Percentiles rank a stretch among this genome's conserved stretches.
Evolutionary conservation across 2,113 vertebrate genomes (phyloP).

Genomic region (Nothobranchius furzeri): DNA sequence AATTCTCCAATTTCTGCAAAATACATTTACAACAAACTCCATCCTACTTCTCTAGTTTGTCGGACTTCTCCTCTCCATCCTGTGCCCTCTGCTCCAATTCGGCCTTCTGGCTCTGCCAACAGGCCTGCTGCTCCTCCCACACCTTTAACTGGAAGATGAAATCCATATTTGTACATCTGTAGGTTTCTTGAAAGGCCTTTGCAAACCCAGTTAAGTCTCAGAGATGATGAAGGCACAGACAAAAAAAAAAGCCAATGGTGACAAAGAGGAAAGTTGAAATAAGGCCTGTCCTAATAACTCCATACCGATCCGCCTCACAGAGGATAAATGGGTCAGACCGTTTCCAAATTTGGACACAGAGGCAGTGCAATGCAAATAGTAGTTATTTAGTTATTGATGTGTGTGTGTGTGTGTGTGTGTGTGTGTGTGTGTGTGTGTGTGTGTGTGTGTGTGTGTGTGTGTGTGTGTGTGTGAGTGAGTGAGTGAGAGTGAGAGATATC

Average conservation of each 20-base stretch:
- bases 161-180: not conserved
- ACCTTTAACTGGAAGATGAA: constrained; percentile 76
- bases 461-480: not conserved
- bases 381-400: constrained; percentile 15
- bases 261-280: constrained; percentile 43
- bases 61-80: constrained; percentile 86
- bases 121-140: constrained; percentile 74
- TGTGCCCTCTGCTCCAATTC: constrained; percentile 84
- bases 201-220: constrained; percentile 60
- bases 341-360: constrained; percentile 62
- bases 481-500: constrained; percentile 2
- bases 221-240: constrained; percentile 43
- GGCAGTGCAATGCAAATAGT: constrained; percentile 35
- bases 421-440: no score
- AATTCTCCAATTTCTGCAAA: not conserved
- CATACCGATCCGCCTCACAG: constrained; percentile 31
- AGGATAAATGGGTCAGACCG: constrained; percentile 67
- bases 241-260: constrained; percentile 29
- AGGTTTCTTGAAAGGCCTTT: constrained; percentile 10
- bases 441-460: constrained; percentile 18
- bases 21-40: not conserved
- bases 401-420: constrained; percentile 2
- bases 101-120: constrained; percentile 79
- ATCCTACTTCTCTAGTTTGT: constrained; percentile 84
- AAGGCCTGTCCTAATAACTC: constrained; percentile 60